Evolutionary conservation across 53 echinoderm and acorn worm genomes (phyloP).

Genomic region (Arbacia lixula): DNA sequence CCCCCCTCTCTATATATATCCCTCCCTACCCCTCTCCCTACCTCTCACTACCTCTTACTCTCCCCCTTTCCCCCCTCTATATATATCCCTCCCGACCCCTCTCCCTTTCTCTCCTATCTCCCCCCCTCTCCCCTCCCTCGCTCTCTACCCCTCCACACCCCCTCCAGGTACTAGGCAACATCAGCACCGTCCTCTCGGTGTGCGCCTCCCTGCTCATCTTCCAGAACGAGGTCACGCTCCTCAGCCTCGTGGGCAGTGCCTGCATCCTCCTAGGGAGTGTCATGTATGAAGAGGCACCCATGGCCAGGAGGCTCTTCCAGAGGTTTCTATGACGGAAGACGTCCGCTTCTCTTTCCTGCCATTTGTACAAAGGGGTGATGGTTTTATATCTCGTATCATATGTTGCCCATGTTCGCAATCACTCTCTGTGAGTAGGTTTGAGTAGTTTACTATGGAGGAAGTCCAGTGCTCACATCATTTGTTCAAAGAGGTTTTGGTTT

Average conservation of each 20-base stretch:
- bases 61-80: neutral
- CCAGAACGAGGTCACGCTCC: slow-evolving; percentile 79
- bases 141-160: neutral
- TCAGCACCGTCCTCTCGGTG: slow-evolving; percentile 79
- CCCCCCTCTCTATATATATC: neutral
- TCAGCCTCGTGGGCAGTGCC: slow-evolving; percentile 70
- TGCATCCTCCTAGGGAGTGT: slow-evolving; percentile 73
- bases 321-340: neutral
- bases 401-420: no score
- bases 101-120: neutral
- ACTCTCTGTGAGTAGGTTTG: no score
- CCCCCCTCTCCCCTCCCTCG: neutral
- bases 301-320: slow-evolving; percentile 39
- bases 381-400: no score
- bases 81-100: neutral
- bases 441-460: no score
- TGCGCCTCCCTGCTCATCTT: slow-evolving; percentile 83
- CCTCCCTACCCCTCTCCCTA: no score
- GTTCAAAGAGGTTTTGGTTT: no score
- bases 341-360: no score
- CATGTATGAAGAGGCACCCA: slow-evolving; percentile 79
- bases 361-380: no score
- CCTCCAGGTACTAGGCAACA: slow-evolving; percentile 79
- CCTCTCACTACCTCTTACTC: no score
- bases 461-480: no score